phyloP scores from a whole-genome alignment of 2,888 invertebrate species.

The Drosophila tanythrix region DNA sequence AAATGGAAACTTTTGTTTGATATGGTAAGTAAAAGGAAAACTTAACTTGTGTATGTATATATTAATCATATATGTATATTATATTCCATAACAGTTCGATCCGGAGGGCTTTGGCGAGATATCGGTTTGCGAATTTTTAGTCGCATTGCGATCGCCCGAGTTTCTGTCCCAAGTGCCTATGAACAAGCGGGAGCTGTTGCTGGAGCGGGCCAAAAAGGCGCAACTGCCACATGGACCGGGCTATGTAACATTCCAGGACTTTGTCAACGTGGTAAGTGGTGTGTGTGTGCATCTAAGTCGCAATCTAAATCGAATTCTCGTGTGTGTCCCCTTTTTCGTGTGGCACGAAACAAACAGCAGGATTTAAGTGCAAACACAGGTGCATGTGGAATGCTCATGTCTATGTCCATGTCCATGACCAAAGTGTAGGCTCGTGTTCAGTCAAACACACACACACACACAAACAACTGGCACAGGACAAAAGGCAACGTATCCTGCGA shows the following conservation, averaged over 20 bases:
- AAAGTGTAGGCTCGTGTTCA: conserved; percentile 73
- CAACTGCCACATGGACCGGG: conserved; percentile 86
- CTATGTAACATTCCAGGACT: conserved; percentile 96
- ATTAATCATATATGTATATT: too few relatives aligned
- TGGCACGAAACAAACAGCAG: conserved; percentile 54
- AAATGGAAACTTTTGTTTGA: conserved; percentile 96
- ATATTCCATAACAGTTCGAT: conserved; percentile 88
- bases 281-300: conserved; percentile 10
- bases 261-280: conserved; percentile 95
- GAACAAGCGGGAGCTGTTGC: conserved; percentile 90
- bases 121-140: conserved; percentile 92
- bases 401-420: conserved; percentile 7
- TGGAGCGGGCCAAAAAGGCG: conserved; percentile 90
- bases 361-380: conserved; percentile 76
- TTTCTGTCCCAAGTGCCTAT: conserved; percentile 91
- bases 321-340: conserved; percentile 33
- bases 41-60: too few relatives aligned
- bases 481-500: conserved; percentile 2
- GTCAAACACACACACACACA: conserved; percentile 37
- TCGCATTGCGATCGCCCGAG: conserved; percentile 91
- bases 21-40: conserved; percentile 87
- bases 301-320: conserved; percentile 43
- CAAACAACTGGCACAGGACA: conserved; percentile 7
- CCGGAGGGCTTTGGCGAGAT: conserved; percentile 97
- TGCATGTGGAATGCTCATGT: conserved; percentile 39